phyloP scores from a whole-genome alignment of 2,888 invertebrate species.

The Leptogaster cylindrica region DNA sequence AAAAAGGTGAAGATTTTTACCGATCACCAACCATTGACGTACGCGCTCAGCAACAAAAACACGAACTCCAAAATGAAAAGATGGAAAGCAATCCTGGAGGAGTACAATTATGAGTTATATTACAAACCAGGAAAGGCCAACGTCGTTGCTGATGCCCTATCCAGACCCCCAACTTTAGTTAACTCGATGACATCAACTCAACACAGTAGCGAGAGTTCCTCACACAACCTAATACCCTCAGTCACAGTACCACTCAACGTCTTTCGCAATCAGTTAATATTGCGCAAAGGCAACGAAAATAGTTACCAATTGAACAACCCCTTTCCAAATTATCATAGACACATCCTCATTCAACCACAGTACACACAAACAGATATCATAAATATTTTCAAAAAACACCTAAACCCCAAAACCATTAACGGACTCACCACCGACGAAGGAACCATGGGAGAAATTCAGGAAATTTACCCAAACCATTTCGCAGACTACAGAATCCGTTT shows the following conservation, averaged over 20 bases:
- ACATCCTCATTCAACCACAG: slow-evolving; percentile 33
- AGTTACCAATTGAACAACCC: slow-evolving; percentile 20
- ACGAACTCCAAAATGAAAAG: slow-evolving; percentile 25
- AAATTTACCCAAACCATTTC: slow-evolving; percentile 43
- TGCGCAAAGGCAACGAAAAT: slow-evolving; percentile 2
- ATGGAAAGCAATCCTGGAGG: slow-evolving; percentile 39
- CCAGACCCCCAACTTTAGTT: slow-evolving; percentile 27
- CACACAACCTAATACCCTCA: slow-evolving; percentile 39
- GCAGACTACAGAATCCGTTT: slow-evolving; percentile 42
- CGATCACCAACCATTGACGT: slow-evolving; percentile 4
- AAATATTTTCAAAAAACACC: slow-evolving; percentile 37
- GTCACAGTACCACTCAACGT: slow-evolving; percentile 42
- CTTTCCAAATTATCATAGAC: slow-evolving; percentile 36
- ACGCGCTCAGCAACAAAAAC: slow-evolving; percentile 21
- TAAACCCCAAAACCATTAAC: slow-evolving; percentile 37
- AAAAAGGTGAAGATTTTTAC: not conserved
- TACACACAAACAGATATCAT: slow-evolving; percentile 32
- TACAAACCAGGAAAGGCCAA: slow-evolving; percentile 36
- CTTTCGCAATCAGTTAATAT: slow-evolving; percentile 41
- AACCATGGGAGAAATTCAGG: slow-evolving; percentile 44
- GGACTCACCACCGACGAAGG: slow-evolving; percentile 41
- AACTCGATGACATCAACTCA: slow-evolving; percentile 37
- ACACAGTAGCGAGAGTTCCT: slow-evolving; percentile 43
- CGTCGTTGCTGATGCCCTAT: slow-evolving; percentile 36
- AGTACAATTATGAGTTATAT: slow-evolving; percentile 6